Evolutionary conservation across 2,888 invertebrate species (phyloP), one percentile per base, ranked within the genome.

Genomic region (Nowickia ferox): DNA sequence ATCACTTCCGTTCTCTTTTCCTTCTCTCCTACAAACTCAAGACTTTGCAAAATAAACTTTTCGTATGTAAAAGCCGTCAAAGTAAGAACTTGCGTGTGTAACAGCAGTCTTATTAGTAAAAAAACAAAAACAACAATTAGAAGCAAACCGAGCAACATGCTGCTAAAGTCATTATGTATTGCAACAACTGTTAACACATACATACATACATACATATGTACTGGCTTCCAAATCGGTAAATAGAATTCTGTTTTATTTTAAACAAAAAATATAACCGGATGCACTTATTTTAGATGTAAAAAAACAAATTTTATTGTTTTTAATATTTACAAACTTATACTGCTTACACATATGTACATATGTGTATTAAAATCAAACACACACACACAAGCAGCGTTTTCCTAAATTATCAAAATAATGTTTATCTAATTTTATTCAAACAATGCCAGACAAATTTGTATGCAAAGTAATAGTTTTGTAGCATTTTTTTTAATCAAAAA

Each of bases 191-290:
- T 22, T 57, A 46, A 46, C 38, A 59, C 5, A 13, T 30, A 0
- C 30, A 30, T 30, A 6, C 6, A 6, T 30, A 6, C 30, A 30
- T 30, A 30, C 30, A 30, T 30, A 30, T 6, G 30, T 30, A 6
- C 6, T 30, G 30, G 6, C 30, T 30, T 30, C 6, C 6, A 6
- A 30, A 30, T 30, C 30, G 0, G 0, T 6, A 6, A 44, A 30
- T 57, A 19, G 10, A 1, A 17, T 72, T 13, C n/a, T n/a, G 13
- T 30, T 9, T 13, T n/a, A 2, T 59, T 38, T 15, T 38, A 38
- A n/a, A 59, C 30, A 0, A 17, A 46, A 61, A 17, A 15, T 38
- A 1, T 72, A 61, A 61, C 72, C 66, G 72, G 72, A 59, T 72
- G 59, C 48, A 19, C 59, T n/a, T n/a, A 38, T 1, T 61, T 61